Conservation (phyloP, 1,140 invertebrate genomes). For the Phocides pigmalion region DNA sequence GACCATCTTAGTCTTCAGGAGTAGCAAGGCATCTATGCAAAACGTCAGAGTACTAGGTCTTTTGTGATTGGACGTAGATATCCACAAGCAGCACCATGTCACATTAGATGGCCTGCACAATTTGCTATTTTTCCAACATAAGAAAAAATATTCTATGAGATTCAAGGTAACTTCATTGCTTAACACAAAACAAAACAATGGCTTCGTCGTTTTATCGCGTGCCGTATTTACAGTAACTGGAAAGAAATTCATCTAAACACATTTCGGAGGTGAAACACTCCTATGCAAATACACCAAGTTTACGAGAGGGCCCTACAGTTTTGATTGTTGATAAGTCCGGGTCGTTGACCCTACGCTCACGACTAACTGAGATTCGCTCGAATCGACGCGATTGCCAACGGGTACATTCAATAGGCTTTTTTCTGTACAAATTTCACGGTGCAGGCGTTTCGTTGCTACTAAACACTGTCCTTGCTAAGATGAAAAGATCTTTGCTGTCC, state of each 20-base stretch:
- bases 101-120: too few relatives aligned
- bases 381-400: slow-evolving; percentile 63
- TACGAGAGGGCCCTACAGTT: slow-evolving; percentile 54
- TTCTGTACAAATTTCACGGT: slow-evolving; percentile 48
- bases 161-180: too few relatives aligned
- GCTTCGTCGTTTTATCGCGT: background rate
- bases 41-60: too few relatives aligned
- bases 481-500: slow-evolving; percentile 27
- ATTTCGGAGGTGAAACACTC: slow-evolving; percentile 15
- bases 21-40: too few relatives aligned
- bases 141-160: too few relatives aligned
- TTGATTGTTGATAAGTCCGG: slow-evolving; percentile 76
- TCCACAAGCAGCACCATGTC: too few relatives aligned
- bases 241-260: slow-evolving; percentile 6
- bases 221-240: background rate
- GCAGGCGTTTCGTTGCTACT: slow-evolving; percentile 11
- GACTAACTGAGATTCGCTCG: slow-evolving; percentile 69
- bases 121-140: too few relatives aligned
- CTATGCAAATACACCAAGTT: slow-evolving; percentile 58
- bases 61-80: too few relatives aligned
- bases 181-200: slow-evolving; percentile 6
- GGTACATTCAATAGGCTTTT: slow-evolving; percentile 58
- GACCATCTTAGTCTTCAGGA: too few relatives aligned
- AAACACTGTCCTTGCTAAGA: slow-evolving; percentile 18
- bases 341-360: slow-evolving; percentile 69